These are phyloP conservation scores for Drosophila colorata DNA, from an alignment of 2,888 invertebrate species.

Conservation along the genomic window DNA sequence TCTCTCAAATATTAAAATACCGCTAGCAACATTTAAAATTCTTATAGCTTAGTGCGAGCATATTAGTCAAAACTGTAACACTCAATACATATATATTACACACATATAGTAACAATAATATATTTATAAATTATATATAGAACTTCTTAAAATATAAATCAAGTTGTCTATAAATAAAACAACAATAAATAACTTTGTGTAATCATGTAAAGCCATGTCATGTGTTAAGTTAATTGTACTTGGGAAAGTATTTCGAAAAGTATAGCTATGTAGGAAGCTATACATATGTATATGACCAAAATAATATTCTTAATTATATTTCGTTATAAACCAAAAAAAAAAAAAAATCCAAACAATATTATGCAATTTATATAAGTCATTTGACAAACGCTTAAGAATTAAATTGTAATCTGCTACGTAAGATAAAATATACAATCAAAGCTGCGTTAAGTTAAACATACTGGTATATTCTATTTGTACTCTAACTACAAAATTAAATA, in stretches of 20 bases:
- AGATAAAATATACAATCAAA: slow-evolving; percentile 39
- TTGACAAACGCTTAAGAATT: slow-evolving; percentile 19
- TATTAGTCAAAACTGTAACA: slow-evolving; percentile 35
- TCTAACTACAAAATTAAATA: slow-evolving; percentile 45
- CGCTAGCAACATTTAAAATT: slow-evolving; percentile 29
- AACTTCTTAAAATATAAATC: neutral
- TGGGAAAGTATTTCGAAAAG: slow-evolving; percentile 25
- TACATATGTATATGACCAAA: neutral
- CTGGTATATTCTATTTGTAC: slow-evolving; percentile 22
- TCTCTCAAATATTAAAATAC: slow-evolving; percentile 56
- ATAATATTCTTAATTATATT: slow-evolving; percentile 2
- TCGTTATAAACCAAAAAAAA: neutral
- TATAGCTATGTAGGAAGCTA: slow-evolving; percentile 12
- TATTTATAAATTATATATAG: neutral
- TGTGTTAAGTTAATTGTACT: slow-evolving; percentile 43
- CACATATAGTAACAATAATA: neutral
- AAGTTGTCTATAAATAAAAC: slow-evolving; percentile 7
- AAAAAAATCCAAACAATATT: slow-evolving; percentile 2
- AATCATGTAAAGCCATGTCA: slow-evolving; percentile 57
- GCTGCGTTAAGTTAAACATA: slow-evolving; percentile 55
- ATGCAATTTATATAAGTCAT: slow-evolving; percentile 19
- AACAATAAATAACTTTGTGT: slow-evolving; percentile 24
- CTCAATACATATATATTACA: slow-evolving; percentile 8
- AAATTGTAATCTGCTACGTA: slow-evolving; percentile 28
- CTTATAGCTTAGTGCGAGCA: slow-evolving; percentile 68